Conservation (phyloP, 2,113 vertebrate genomes). For the Sorex fumeus region DNA sequence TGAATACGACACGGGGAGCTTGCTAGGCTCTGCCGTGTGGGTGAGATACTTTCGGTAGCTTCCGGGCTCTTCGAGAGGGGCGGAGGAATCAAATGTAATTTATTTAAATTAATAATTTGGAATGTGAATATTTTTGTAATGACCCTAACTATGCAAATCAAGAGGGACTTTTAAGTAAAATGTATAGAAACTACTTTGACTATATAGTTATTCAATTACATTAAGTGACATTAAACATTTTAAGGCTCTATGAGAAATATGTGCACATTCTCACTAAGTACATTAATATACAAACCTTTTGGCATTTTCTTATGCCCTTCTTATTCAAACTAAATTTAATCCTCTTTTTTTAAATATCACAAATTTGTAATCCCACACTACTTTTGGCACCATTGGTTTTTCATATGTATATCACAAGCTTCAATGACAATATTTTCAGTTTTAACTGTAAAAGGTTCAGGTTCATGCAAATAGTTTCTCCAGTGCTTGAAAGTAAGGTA, state of each 20-base stretch:
- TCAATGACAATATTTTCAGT: conserved; percentile 67
- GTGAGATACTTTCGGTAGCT: too few species aligned
- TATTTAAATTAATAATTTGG: background rate
- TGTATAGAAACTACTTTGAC: background rate
- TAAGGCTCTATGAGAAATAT: too few species aligned
- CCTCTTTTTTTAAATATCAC: background rate
- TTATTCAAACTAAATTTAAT: background rate
- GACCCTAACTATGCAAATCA: background rate
- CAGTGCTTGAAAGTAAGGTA: conserved; percentile 65
- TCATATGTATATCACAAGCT: conserved; percentile 61
- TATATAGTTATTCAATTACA: background rate
- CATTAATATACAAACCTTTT: conserved; percentile 38
- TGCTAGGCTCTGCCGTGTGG: too few species aligned
- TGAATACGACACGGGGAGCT: too few species aligned
- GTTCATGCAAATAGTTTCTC: conserved; percentile 72
- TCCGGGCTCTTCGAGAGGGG: too few species aligned
- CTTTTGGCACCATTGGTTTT: conserved; percentile 69
- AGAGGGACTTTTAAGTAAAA: background rate
- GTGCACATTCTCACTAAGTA: background rate
- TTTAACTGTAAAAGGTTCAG: conserved; percentile 58
- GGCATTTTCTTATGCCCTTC: background rate
- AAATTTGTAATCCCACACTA: conserved; percentile 71
- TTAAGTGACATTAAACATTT: too few species aligned
- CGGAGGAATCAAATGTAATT: background rate
- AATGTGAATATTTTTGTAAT: background rate